Percentiles rank a stretch among this genome's conserved stretches.
These are phyloP conservation scores for Drosophila ananassae DNA, from an alignment of 1,140 invertebrate species.

Conservation along the genomic window DNA sequence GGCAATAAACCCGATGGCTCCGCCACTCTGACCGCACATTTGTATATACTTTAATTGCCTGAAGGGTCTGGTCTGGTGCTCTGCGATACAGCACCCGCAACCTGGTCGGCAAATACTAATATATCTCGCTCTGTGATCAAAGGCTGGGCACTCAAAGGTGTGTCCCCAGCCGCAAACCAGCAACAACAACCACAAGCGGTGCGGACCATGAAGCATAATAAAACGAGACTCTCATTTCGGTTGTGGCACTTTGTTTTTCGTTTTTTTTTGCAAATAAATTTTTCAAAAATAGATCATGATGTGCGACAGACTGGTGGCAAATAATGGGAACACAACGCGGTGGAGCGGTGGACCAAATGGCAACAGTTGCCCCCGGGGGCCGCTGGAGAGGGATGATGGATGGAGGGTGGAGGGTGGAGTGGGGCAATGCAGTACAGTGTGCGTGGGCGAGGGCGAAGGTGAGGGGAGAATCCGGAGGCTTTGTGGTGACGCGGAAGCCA, in stretches of 20 bases:
- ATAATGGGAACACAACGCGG: conserved; percentile 47
- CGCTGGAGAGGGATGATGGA: neutral
- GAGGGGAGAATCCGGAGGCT: conserved; percentile 22
- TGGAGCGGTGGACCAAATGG: conserved; percentile 24
- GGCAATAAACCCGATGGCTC: conserved; percentile 62
- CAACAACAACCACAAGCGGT: conserved; percentile 42
- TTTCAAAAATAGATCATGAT: conserved; percentile 77
- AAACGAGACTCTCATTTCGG: conserved; percentile 67
- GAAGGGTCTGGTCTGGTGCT: conserved; percentile 19
- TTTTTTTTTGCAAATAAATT: conserved; percentile 75
- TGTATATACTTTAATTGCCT: conserved; percentile 53
- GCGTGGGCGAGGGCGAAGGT: conserved; percentile 12
- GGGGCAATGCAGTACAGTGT: conserved; percentile 4
- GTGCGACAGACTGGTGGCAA: conserved; percentile 58
- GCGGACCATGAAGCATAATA: conserved; percentile 64
- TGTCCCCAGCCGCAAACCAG: conserved; percentile 38
- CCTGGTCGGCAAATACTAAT: conserved; percentile 14
- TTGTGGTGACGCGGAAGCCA: conserved; percentile 62
- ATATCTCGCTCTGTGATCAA: conserved; percentile 48
- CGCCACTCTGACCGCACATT: conserved; percentile 40
- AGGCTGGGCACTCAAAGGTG: conserved; percentile 47
- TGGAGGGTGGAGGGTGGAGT: neutral
- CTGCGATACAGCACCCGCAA: conserved; percentile 5
- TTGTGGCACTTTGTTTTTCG: conserved; percentile 38
- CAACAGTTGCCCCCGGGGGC: conserved; percentile 31